Evolutionary conservation across 2,888 invertebrate species (phyloP).

Genomic region (Saturnia pavonia): DNA sequence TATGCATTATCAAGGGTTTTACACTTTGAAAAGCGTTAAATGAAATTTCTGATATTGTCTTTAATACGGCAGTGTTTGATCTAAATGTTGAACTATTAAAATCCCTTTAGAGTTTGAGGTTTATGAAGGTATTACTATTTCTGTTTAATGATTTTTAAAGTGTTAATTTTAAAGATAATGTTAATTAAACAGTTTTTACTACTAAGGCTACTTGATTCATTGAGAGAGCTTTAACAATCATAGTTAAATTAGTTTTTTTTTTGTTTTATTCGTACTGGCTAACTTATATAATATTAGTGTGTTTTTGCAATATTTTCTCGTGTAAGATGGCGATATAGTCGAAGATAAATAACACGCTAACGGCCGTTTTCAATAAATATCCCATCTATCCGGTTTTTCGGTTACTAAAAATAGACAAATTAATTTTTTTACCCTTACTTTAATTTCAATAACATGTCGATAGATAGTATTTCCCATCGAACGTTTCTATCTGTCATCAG

Average conservation of each 20-base stretch:
- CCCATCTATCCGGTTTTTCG: no score
- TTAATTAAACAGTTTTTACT: neutral
- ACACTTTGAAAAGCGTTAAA: constrained; percentile 68
- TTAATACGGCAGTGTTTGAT: constrained; percentile 37
- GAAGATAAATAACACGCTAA: no score
- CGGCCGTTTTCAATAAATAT: no score
- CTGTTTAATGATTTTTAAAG: constrained; percentile 2
- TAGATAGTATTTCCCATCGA: no score
- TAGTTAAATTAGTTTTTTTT: neutral
- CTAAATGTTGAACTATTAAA: constrained; percentile 21
- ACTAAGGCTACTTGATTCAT: neutral
- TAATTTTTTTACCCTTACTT: no score
- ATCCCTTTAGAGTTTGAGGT: neutral
- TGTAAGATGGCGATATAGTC: no score
- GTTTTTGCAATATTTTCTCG: no score
- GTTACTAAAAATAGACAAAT: no score
- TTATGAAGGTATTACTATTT: constrained; percentile 11
- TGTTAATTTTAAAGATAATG: neutral
- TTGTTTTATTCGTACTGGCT: neutral
- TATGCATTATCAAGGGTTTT: constrained; percentile 68
- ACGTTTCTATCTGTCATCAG: no score
- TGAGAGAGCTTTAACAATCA: neutral
- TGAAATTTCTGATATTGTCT: constrained; percentile 47
- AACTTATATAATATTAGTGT: no score
- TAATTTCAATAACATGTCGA: no score